A percentile compares a stretch with the other conserved stretches of the same genome.
Conservation (phyloP, 64 coral and sea anemone genomes). For the Catalaphyllia jardinei region DNA sequence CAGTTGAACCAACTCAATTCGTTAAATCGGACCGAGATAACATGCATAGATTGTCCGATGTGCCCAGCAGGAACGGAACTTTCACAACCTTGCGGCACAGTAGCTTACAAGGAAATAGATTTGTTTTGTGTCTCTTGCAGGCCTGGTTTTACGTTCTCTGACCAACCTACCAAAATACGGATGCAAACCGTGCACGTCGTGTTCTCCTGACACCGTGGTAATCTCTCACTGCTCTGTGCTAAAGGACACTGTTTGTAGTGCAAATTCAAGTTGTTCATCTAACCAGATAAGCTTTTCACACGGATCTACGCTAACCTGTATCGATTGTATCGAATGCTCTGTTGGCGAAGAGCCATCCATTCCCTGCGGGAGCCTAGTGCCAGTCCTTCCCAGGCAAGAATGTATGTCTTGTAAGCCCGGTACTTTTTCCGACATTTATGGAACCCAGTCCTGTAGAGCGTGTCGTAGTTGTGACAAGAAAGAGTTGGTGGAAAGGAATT, state of each 20-base stretch:
- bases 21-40: neutral
- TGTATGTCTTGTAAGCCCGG: neutral
- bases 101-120: neutral
- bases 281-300: neutral
- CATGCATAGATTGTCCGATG: neutral
- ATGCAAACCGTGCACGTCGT: neutral
- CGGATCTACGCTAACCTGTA: neutral
- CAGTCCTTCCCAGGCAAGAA: neutral
- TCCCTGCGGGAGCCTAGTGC: neutral
- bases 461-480: neutral
- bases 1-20: neutral
- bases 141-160: conserved; percentile 2
- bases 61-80: neutral
- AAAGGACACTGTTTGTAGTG: neutral
- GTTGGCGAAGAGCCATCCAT: neutral
- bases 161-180: neutral
- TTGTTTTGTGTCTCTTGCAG: neutral
- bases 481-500: neutral
- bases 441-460: neutral
- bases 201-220: neutral
- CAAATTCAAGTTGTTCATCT: neutral
- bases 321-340: neutral
- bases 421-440: neutral
- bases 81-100: neutral
- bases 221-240: neutral